Conservation (phyloP, 2,888 invertebrate genomes). For the Drosophila vallismaia region DNA sequence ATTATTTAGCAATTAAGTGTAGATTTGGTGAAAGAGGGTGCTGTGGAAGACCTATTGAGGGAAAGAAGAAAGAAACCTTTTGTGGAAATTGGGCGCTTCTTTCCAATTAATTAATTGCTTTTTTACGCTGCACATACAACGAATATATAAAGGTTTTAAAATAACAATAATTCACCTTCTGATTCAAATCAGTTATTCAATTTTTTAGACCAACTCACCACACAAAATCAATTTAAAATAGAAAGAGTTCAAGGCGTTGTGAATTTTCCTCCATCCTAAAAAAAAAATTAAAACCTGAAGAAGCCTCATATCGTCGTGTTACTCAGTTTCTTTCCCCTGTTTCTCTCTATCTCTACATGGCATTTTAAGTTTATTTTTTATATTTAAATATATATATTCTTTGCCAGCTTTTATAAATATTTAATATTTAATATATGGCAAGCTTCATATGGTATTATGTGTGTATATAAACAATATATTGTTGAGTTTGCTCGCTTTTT, state of each 20-base stretch:
- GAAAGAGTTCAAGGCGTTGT: constrained; percentile 13
- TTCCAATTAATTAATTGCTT: constrained; percentile 38
- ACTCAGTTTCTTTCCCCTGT: constrained; percentile 36
- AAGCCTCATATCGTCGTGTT: constrained; percentile 24
- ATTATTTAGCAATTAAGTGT: constrained; percentile 23
- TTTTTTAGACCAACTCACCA: constrained; percentile 80
- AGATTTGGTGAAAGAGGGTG: constrained; percentile 8
- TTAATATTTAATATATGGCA: constrained; percentile 30
- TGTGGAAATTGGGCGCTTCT: constrained; percentile 22
- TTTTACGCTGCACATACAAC: constrained; percentile 50
- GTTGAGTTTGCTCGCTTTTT: constrained; percentile 61
- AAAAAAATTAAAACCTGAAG: constrained; percentile 12
- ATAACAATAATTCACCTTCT: constrained; percentile 4
- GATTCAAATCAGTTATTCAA: constrained; percentile 7
- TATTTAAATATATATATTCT: constrained; percentile 12
- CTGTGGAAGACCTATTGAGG: constrained; percentile 8
- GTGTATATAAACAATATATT: constrained; percentile 16
- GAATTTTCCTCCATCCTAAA: constrained; percentile 14
- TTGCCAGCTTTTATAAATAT: constrained; percentile 23
- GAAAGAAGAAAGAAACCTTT: constrained; percentile 32
- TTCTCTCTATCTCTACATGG: constrained; percentile 28
- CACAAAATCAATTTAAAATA: constrained; percentile 80
- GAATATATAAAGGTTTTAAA: constrained; percentile 7
- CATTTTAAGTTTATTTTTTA: constrained; percentile 26
- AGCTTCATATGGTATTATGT: constrained; percentile 24